phyloP scores from a whole-genome alignment of 2,888 invertebrate species.

The Candidula unifasciata region DNA sequence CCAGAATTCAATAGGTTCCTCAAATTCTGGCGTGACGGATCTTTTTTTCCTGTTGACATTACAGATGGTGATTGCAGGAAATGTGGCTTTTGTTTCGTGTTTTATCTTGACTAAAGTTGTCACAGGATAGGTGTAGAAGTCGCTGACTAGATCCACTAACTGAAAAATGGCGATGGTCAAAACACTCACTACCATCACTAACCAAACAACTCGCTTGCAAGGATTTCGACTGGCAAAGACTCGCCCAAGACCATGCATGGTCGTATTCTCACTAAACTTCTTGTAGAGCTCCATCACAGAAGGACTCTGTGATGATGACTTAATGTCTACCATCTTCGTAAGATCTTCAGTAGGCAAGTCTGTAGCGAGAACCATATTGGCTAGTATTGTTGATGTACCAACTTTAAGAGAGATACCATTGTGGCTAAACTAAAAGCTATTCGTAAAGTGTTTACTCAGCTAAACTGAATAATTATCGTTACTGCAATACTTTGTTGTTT shows the following conservation, averaged over 20 bases:
- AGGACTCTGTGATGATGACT: background rate
- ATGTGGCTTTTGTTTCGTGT: background rate
- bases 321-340: background rate
- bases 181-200: background rate
- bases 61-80: slow-evolving; percentile 38
- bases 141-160: background rate
- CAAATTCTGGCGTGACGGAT: background rate
- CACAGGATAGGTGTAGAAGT: slow-evolving; percentile 18
- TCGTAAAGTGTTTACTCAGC: too few species aligned
- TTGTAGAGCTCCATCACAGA: background rate
- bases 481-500: too few species aligned
- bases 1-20: background rate
- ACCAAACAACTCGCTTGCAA: slow-evolving; percentile 2
- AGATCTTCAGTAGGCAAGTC: too few species aligned
- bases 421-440: too few species aligned
- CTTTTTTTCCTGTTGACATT: background rate
- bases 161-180: background rate
- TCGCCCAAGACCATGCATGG: slow-evolving; percentile 19
- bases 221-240: background rate
- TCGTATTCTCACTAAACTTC: slow-evolving; percentile 22
- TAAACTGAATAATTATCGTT: too few species aligned
- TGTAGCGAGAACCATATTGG: too few species aligned
- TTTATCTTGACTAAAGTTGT: background rate
- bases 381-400: too few species aligned
- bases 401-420: too few species aligned